Percentiles rank a stretch among this genome's conserved stretches.
Evolutionary conservation across 2,113 vertebrate species (phyloP).

Genomic region (Petrocephalus microphthalmus): DNA sequence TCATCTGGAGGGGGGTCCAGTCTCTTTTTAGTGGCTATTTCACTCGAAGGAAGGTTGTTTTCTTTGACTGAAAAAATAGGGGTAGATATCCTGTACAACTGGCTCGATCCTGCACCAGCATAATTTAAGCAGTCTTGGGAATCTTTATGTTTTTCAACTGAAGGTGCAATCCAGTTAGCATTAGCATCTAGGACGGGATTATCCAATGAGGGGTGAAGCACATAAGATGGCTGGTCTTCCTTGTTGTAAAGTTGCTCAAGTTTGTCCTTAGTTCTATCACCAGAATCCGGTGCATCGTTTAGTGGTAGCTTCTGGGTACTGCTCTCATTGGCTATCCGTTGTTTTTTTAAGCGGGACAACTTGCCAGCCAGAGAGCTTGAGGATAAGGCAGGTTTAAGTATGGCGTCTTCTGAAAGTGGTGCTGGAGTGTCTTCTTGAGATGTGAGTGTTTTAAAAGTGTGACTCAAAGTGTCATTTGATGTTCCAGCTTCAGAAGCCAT

Average conservation of each 20-base stretch:
- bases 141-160: conserved; percentile 10
- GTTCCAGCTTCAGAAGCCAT: background rate
- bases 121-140: background rate
- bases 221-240: conserved; percentile 10
- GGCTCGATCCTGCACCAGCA: background rate
- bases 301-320: conserved; percentile 12
- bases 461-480: too few species aligned
- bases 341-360: conserved; percentile 66
- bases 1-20: background rate
- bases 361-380: conserved; percentile 71
- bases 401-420: conserved; percentile 37
- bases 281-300: conserved; percentile 4
- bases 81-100: background rate
- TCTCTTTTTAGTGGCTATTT: background rate
- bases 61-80: background rate
- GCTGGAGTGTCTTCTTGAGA: conserved; percentile 29
- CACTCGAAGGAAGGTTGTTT: background rate
- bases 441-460: background rate
- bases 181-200: background rate
- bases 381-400: conserved; percentile 31
- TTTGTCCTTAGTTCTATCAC: background rate
- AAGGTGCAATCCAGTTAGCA: background rate
- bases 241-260: conserved; percentile 17
- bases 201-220: background rate
- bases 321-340: conserved; percentile 34